Evolutionary conservation across 2,888 invertebrate genomes (phyloP).

Genomic region (Drosophila leonis): DNA sequence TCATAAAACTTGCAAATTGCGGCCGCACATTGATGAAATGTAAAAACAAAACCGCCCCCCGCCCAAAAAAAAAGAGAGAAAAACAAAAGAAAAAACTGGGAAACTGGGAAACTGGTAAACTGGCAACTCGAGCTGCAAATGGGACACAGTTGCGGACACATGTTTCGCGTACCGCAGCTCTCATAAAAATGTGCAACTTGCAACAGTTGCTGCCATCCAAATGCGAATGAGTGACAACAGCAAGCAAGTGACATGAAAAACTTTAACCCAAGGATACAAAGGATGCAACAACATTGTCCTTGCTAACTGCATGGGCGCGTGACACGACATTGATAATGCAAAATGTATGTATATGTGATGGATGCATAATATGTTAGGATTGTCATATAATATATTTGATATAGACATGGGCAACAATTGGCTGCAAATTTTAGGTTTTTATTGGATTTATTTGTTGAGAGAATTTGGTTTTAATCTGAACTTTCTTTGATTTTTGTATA

Average conservation of each 20-base stretch:
- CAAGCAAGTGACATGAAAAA: constrained; percentile 35
- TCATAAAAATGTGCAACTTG: constrained; percentile 63
- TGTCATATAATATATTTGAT: background rate
- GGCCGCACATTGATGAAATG: constrained; percentile 59
- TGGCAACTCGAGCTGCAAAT: background rate
- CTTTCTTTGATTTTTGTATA: background rate
- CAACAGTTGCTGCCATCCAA: constrained; percentile 46
- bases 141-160: constrained; percentile 25
- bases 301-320: background rate
- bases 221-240: constrained; percentile 43
- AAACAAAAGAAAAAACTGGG: background rate
- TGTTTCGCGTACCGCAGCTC: constrained; percentile 36
- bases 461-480: background rate
- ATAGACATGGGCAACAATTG: background rate
- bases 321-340: constrained; percentile 4
- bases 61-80: background rate
- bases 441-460: background rate
- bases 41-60: too few relatives aligned
- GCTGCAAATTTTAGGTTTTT: background rate
- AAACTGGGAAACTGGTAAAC: background rate
- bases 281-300: constrained; percentile 37
- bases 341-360: background rate
- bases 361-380: background rate
- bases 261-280: constrained; percentile 6
- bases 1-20: constrained; percentile 67